phyloP scores from a whole-genome alignment of 2,113 vertebrate species.

The Tragelaphus buxtoni region DNA sequence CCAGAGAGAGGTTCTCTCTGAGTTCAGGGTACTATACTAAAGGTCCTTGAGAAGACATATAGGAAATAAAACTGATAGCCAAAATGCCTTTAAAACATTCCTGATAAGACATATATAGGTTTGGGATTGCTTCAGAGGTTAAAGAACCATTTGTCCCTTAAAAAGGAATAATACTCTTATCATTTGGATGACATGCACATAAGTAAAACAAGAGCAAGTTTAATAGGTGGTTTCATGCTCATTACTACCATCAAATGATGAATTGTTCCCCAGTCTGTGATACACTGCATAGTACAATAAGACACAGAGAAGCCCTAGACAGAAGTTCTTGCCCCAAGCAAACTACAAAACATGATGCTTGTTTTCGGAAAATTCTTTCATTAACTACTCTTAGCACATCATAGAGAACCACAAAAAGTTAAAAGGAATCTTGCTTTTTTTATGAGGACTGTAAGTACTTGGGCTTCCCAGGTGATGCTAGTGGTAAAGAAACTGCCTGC shows the following conservation, averaged over 20 bases:
- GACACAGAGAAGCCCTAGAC: not conserved
- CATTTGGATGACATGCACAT: not conserved
- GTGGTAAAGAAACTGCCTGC: not conserved
- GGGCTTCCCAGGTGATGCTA: not conserved
- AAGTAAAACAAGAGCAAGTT: not conserved
- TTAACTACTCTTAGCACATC: not conserved
- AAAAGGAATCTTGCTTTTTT: not conserved
- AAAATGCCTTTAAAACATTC: not conserved
- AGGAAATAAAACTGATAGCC: not conserved
- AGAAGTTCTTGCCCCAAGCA: not conserved
- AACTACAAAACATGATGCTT: not conserved
- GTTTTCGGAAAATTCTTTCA: constrained; percentile 6
- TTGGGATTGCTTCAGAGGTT: not conserved
- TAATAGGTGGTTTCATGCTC: not conserved
- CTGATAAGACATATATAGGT: not conserved
- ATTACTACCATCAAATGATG: not conserved
- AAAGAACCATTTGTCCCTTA: not conserved
- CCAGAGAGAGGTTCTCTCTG: not conserved
- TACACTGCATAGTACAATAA: not conserved
- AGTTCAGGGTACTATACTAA: not conserved
- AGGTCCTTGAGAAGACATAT: not conserved
- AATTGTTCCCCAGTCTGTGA: not conserved
- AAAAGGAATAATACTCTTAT: not conserved
- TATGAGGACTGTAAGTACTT: not conserved
- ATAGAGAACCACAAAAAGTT: not conserved